Evolutionary conservation across 2,888 invertebrate species (phyloP).

Genomic region (Glaucopsyche alexis): DNA sequence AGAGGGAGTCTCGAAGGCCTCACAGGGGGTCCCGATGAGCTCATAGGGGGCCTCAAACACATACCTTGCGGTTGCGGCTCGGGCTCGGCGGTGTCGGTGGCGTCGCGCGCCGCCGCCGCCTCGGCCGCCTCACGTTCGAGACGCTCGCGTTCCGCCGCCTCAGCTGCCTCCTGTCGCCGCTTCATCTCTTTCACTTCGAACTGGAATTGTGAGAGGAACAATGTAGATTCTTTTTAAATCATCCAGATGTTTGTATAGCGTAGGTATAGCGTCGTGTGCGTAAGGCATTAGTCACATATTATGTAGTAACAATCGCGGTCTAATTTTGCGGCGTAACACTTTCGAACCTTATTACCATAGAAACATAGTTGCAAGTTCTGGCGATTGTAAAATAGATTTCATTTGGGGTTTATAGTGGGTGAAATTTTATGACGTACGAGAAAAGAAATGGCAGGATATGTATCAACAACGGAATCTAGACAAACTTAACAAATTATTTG

Average conservation of each 20-base stretch:
- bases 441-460: too few species aligned
- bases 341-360: too few species aligned
- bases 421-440: too few species aligned
- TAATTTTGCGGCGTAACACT: too few species aligned
- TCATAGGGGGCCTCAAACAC: not conserved
- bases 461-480: too few species aligned
- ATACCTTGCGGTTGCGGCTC: conserved; percentile 64
- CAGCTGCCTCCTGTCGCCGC: conserved; percentile 91
- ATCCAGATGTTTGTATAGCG: not conserved
- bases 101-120: conserved; percentile 64
- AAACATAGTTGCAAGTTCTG: too few species aligned
- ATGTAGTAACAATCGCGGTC: not conserved
- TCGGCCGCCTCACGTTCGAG: conserved; percentile 80
- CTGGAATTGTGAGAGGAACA: conserved; percentile 67
- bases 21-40: not conserved
- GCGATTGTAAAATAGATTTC: too few species aligned
- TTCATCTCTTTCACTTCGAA: conserved; percentile 98
- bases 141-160: conserved; percentile 88
- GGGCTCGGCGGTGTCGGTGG: conserved; percentile 64
- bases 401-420: too few species aligned
- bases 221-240: not conserved
- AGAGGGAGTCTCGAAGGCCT: not conserved
- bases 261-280: not conserved
- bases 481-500: too few species aligned
- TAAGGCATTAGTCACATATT: not conserved